These are phyloP conservation scores for Blastomussa wellsi DNA, from an alignment of 92 coral and sea anemone genomes.

Conservation along the genomic window DNA sequence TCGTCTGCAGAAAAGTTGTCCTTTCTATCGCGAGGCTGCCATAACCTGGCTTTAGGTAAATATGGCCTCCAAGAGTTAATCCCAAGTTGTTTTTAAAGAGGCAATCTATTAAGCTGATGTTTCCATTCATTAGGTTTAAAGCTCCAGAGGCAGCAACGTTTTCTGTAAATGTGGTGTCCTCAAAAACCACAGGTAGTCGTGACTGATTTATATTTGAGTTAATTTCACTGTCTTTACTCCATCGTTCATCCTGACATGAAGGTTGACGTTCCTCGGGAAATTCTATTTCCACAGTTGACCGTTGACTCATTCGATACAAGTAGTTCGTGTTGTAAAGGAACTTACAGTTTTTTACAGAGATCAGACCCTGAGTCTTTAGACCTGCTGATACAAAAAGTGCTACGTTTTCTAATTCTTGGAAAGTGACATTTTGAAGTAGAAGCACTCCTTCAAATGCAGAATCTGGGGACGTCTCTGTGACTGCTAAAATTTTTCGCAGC, in stretches of 20 bases:
- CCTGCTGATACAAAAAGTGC: background rate
- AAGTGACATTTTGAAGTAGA: slow-evolving; percentile 12
- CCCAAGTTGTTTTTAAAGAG: slow-evolving; percentile 44
- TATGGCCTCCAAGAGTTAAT: slow-evolving; percentile 22
- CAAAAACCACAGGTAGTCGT: slow-evolving; percentile 1
- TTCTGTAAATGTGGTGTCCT: slow-evolving; percentile 1
- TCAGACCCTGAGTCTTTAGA: background rate
- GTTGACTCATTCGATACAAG: background rate
- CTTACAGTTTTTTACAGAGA: background rate
- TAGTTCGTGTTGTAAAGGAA: slow-evolving; percentile 9
- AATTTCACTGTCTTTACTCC: background rate
- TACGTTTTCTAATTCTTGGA: background rate
- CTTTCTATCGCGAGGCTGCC: slow-evolving; percentile 36
- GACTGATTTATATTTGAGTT: background rate
- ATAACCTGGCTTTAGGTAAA: slow-evolving; percentile 25
- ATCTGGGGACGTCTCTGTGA: too few relatives aligned
- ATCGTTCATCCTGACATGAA: background rate
- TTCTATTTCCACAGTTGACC: background rate
- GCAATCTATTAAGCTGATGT: slow-evolving; percentile 21
- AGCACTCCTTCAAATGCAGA: background rate
- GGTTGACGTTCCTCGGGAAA: background rate
- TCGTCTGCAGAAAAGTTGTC: slow-evolving; percentile 24
- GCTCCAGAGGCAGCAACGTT: slow-evolving; percentile 48
- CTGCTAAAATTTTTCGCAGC: too few relatives aligned
- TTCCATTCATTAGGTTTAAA: slow-evolving; percentile 26